These are phyloP conservation scores for Pseudochirops cupreus DNA, from an alignment of 2,797 vertebrate species.

Conservation along the genomic window DNA sequence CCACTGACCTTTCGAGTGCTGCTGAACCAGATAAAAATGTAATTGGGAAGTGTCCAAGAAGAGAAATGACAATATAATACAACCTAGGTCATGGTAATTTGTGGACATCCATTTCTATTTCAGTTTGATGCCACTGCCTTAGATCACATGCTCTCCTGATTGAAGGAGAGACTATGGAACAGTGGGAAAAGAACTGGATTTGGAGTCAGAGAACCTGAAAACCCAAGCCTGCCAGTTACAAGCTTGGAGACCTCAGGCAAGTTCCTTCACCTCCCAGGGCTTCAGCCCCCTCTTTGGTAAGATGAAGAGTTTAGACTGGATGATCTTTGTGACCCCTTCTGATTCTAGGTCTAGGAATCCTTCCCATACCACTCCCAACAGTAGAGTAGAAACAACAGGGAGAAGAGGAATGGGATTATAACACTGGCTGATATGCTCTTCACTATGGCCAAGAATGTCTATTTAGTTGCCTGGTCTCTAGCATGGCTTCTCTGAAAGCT, in stretches of 20 bases:
- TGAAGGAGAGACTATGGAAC: not conserved
- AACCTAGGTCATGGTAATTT: not conserved
- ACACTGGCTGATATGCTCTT: not conserved
- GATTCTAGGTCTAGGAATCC: not conserved
- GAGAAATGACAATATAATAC: not conserved
- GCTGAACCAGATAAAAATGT: not conserved
- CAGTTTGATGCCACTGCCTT: not conserved
- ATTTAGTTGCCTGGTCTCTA: not conserved
- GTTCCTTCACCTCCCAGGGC: not conserved
- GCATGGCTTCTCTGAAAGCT: not conserved
- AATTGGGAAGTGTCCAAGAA: not conserved
- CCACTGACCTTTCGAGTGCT: not conserved
- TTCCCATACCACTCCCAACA: not conserved
- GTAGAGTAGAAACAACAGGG: not conserved
- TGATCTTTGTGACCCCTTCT: not conserved
- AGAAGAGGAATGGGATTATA: not conserved
- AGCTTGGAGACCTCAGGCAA: not conserved
- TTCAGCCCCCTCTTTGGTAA: not conserved
- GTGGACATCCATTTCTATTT: not conserved
- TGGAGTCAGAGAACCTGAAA: not conserved
- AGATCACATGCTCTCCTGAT: not conserved
- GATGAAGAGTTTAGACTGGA: not conserved
- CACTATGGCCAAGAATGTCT: not conserved
- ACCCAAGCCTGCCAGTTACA: not conserved
- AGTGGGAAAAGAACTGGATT: not conserved